Evolutionary conservation across 2,797 vertebrate species (phyloP), one percentile per base, ranked within the genome.

Genomic region (Naso thynnoides): DNA sequence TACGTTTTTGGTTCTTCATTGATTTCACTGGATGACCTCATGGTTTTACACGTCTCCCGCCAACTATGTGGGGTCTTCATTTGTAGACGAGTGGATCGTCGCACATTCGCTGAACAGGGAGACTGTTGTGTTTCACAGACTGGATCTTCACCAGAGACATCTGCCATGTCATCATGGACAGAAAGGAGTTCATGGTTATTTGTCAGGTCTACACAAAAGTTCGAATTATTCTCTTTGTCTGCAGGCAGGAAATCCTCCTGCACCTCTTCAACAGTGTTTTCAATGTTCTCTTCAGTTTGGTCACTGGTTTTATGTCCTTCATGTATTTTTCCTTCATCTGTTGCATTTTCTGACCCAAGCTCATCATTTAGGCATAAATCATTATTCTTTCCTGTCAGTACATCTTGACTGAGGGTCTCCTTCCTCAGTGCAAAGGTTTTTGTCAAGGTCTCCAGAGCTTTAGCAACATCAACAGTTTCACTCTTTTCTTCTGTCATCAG

Each of bases 391-490:
- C 11, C 76, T 3, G 71, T 27, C 4, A 15, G 24, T 6, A 19
- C 56, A 2, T 90, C 84, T 27, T 86, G 85, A 62, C 57, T 63
- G 0, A 86, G 49, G 19, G 21, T 83, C 47, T 90, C 81, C 52
- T 90, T 89, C 39, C 66, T 85, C n/a, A 88, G 38, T 0, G 86
- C 88, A 57, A 93, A 91, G 0, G 91, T 86, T 78, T 90, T 91
- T 0, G 85, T 86, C 58, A 91, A 65, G 41, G 88, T 92, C 62
- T 92, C 85, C 69, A 93, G 62, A 55, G 90, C 90, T 82, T 88
- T 78, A 0, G 73, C 79, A 0, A 90, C 83, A 7, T 74, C 75
- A 14, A 65, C 81, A 10, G 78, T 44, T 44, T 91, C 87, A 11
- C 50, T 73, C 0, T 48, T 36, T 8, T 86, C 78, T 18, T 85